Evolutionary conservation across 2,888 invertebrate genomes (phyloP), one percentile per base, ranked within the genome.

Genomic region (Augiades crinisus): DNA sequence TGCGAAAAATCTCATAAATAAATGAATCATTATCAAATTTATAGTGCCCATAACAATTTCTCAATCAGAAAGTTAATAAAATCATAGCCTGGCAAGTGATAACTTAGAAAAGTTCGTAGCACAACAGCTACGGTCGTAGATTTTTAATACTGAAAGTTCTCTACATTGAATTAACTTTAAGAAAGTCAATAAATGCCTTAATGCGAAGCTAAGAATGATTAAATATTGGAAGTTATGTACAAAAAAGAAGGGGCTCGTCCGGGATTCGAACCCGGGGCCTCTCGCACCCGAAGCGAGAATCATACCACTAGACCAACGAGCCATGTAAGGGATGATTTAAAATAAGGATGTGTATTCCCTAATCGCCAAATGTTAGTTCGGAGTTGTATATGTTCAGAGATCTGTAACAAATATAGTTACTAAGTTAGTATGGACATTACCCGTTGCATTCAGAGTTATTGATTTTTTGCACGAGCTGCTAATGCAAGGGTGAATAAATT

Each of bases 251-350:
- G 90, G 90, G 90, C 90, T 90, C 90, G 90, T 90, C 90, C 90
- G 90, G 90, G 90, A 90, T 90, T 90, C 90, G 90, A 90, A 90
- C 90, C 90, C 90, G 90, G 90, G 90, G 89, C 90, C 90, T 90
- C 90, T 90, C 90, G 89, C 90, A 90, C 90, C 90, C 90, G 89
- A 90, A 90, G 90, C 90, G 90, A 90, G 90, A 90, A 90, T 90
- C 90, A 90, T 90, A 90, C 90, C 90, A 90, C 90, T 90, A 90
- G 90, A 90, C 90, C 90, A 90, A 90, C 90, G 90, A 90, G 90
- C 90, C 90, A 65, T 34, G 13, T 34, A 34, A 10, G 24, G 17
- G 34, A 33, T 22, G 17, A 6, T 49, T 10, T 2, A 27, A 41
- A 49, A 34, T 34, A 24, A 10, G 24, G 16, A 40, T 17, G 16